Evolutionary conservation across 2,888 invertebrate species (phyloP).

Genomic region (Coelinius sp.): DNA sequence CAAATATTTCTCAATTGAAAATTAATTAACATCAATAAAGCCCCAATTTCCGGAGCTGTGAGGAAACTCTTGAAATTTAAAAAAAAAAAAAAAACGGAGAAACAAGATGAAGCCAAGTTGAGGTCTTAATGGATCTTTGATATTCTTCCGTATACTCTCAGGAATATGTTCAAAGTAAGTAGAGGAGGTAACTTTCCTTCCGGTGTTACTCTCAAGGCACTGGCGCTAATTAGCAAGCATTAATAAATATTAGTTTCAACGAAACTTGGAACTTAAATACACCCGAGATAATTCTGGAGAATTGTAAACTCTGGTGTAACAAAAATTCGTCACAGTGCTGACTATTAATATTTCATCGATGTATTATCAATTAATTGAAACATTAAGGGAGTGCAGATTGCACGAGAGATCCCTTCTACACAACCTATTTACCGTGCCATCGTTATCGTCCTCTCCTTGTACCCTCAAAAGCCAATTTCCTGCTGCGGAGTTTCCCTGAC

Average conservation of each 20-base stretch:
- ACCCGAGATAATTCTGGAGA: not conserved
- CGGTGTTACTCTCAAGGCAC: not conserved
- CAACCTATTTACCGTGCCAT: conserved; percentile 7
- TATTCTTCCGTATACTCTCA: conserved; percentile 18
- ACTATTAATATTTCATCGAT: not conserved
- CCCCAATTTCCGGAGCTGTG: not conserved
- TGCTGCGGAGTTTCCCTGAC: conserved; percentile 15
- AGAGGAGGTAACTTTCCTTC: conserved; percentile 16
- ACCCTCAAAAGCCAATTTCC: conserved; percentile 27
- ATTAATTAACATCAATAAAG: conserved; percentile 16
- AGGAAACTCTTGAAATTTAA: not conserved
- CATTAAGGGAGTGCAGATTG: not conserved
- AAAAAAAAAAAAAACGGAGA: not conserved
- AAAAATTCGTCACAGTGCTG: not conserved
- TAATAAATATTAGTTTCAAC: conserved; percentile 35
- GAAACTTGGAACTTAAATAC: conserved; percentile 23
- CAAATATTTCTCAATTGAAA: not conserved
- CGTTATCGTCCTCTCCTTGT: conserved; percentile 22
- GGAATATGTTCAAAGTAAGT: conserved; percentile 19
- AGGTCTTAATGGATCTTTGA: conserved; percentile 21
- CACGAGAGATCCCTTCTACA: not conserved
- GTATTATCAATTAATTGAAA: conserved; percentile 1
- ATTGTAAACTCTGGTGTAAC: not conserved
- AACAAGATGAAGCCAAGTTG: conserved; percentile 6
- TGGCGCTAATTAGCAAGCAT: conserved; percentile 31